phyloP scores from a whole-genome alignment of 2,797 vertebrate species.

The Graptemys geographica region DNA sequence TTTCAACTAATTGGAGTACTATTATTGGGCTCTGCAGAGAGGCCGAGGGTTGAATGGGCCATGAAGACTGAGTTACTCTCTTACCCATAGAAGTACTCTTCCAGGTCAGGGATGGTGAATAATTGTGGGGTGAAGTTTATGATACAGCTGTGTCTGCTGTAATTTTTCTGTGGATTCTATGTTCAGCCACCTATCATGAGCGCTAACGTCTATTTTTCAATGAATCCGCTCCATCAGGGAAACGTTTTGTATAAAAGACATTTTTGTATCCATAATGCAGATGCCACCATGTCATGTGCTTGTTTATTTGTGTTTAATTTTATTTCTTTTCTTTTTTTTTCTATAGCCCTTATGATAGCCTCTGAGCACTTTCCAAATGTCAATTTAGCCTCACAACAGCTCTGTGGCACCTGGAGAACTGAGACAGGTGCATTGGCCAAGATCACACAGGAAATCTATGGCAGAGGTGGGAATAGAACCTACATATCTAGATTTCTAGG shows the following conservation, averaged over 20 bases:
- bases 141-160: fast-evolving
- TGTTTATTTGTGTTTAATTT: not conserved
- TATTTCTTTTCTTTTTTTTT: not conserved
- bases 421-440: not conserved
- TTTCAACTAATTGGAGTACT: not conserved
- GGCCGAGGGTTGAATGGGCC: too few species aligned
- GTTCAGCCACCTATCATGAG: not conserved
- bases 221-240: not conserved
- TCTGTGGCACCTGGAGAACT: not conserved
- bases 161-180: not conserved
- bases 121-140: not conserved
- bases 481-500: not conserved
- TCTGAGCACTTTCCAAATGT: not conserved
- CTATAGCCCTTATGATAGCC: not conserved
- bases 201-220: not conserved
- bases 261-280: not conserved
- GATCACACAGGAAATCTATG: not conserved
- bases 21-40: not conserved
- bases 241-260: not conserved
- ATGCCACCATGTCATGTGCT: not conserved
- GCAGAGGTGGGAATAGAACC: not conserved
- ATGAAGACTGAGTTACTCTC: not conserved
- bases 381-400: not conserved
- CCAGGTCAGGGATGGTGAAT: not conserved
- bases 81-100: not conserved